These are phyloP conservation scores for Catonia carolina DNA, from an alignment of 2,888 invertebrate species.

Conservation along the genomic window DNA sequence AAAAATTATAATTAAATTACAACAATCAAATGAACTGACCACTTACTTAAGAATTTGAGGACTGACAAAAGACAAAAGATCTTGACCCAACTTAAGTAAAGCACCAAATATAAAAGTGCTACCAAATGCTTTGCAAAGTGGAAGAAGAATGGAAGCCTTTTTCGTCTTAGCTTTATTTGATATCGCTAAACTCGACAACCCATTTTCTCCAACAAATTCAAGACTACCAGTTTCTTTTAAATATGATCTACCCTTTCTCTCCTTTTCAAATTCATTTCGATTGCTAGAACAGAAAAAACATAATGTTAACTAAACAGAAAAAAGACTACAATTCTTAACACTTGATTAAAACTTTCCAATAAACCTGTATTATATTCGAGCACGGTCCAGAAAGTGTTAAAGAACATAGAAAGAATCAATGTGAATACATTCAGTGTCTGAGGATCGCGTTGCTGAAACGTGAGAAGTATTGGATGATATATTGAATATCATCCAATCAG, in stretches of 20 bases:
- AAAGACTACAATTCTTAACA: not conserved
- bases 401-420: too few relatives aligned
- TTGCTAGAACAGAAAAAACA: too few relatives aligned
- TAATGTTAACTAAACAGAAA: conserved; percentile 3
- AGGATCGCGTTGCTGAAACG: too few relatives aligned
- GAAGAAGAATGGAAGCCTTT: conserved; percentile 75
- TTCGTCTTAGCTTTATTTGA: conserved; percentile 43
- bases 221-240: conserved; percentile 64
- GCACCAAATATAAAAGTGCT: conserved; percentile 81
- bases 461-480: too few relatives aligned
- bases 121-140: conserved; percentile 81
- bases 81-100: conserved; percentile 72
- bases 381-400: too few relatives aligned
- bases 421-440: too few relatives aligned
- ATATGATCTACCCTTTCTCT: conserved; percentile 40
- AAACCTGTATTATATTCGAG: too few relatives aligned
- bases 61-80: conserved; percentile 78
- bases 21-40: too few relatives aligned
- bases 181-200: not conserved
- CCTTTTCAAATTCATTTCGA: too few relatives aligned
- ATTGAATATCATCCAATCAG: too few relatives aligned
- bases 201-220: conserved; percentile 47
- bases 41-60: conserved; percentile 83
- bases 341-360: too few relatives aligned
- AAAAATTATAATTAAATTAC: too few relatives aligned